Conservation (phyloP, 2,797 vertebrate species). For the Tangara arthus region DNA sequence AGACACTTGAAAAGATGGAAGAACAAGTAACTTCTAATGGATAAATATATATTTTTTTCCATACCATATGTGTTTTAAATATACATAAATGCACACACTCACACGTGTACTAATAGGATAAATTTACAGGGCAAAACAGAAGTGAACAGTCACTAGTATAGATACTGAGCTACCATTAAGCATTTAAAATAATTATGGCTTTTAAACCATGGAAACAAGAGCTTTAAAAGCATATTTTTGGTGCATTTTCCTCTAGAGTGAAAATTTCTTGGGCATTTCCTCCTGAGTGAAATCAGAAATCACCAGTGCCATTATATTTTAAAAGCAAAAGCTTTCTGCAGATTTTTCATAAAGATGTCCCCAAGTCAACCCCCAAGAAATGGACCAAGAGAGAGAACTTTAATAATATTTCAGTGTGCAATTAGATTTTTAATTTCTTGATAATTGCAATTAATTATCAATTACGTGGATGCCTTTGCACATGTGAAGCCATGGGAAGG, state of each 20-base stretch:
- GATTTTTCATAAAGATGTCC: not conserved
- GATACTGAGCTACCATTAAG: constrained; percentile 14
- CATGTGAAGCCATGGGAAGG: not conserved
- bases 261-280: not conserved
- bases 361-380: not conserved
- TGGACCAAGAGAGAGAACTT: not conserved
- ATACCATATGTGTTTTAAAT: constrained; percentile 14
- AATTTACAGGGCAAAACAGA: not conserved
- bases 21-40: constrained; percentile 25
- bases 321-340: not conserved
- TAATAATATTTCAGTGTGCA: not conserved
- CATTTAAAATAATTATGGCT: constrained; percentile 54
- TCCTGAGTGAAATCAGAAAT: not conserved
- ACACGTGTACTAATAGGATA: not conserved
- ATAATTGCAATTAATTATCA: not conserved
- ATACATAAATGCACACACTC: not conserved
- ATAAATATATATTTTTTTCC: constrained; percentile 24
- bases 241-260: not conserved
- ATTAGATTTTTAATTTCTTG: not conserved
- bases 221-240: not conserved
- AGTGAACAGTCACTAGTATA: not conserved
- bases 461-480: not conserved
- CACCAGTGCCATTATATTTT: not conserved
- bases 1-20: not conserved
- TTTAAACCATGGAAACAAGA: constrained; percentile 21